These are phyloP conservation scores for Cyanoliseus patagonus DNA, from an alignment of 2,113 vertebrate species.

Conservation along the genomic window DNA sequence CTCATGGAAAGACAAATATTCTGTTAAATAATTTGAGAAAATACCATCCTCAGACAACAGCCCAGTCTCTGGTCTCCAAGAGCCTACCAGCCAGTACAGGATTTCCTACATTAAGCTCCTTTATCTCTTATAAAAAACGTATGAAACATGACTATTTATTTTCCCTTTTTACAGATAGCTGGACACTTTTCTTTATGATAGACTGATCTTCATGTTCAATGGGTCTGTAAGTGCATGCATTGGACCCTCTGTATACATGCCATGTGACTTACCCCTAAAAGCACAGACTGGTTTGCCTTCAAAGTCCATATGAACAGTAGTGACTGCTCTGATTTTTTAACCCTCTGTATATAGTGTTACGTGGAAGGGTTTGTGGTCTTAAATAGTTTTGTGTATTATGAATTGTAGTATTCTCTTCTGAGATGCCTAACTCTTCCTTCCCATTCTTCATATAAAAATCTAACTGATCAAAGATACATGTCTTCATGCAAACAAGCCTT, in stretches of 20 bases:
- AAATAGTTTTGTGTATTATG: not conserved
- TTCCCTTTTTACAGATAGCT: not conserved
- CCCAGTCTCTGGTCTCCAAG: not conserved
- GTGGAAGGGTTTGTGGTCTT: not conserved
- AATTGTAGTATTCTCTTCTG: not conserved
- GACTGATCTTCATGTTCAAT: not conserved
- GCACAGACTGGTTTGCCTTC: not conserved
- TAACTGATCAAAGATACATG: not conserved
- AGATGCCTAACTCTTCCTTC: not conserved
- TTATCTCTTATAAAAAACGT: not conserved
- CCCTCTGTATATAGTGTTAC: not conserved
- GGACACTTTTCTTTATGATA: not conserved
- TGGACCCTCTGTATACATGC: not conserved
- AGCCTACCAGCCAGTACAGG: not conserved
- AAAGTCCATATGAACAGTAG: not conserved
- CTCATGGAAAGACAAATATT: not conserved
- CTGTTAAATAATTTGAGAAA: not conserved
- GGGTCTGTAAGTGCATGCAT: not conserved
- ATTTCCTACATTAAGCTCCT: not conserved
- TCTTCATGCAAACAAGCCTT: not conserved
- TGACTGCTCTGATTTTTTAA: not conserved
- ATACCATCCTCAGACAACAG: not conserved
- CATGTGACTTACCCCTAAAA: not conserved
- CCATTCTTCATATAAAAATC: not conserved
- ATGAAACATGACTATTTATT: not conserved